Evolutionary conservation across 1,140 invertebrate genomes (phyloP).

Genomic region (Aphelinus certus): DNA sequence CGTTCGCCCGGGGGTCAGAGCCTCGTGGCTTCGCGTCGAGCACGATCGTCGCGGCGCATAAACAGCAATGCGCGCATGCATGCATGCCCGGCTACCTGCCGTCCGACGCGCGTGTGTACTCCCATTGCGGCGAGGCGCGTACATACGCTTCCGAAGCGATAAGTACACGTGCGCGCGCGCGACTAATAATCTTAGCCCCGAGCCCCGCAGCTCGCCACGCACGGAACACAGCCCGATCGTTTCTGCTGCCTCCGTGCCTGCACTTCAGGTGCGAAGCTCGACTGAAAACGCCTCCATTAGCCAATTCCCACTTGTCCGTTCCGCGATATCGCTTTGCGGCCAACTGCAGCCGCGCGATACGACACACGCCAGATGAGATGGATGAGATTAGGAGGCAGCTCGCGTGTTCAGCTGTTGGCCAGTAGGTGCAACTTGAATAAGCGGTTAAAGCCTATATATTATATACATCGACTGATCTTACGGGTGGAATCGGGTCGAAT

Average conservation of each 20-base stretch:
- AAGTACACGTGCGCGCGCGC: background rate
- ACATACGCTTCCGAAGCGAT: slow-evolving; percentile 7
- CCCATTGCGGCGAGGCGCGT: background rate
- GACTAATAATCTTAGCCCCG: background rate
- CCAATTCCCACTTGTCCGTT: background rate
- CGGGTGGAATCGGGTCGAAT: too few relatives aligned
- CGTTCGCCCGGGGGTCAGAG: background rate
- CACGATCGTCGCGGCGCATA: background rate
- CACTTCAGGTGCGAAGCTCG: background rate
- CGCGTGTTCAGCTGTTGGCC: too few relatives aligned
- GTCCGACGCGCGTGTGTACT: background rate
- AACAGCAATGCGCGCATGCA: background rate
- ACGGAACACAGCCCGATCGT: too few relatives aligned
- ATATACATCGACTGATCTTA: too few relatives aligned
- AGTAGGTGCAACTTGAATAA: too few relatives aligned
- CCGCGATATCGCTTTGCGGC: background rate
- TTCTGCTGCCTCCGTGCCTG: too few relatives aligned
- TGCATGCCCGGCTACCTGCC: background rate
- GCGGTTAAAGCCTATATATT: too few relatives aligned
- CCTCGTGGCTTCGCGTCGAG: background rate
- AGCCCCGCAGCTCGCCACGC: background rate
- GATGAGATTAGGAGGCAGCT: too few relatives aligned
- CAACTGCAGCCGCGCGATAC: too few relatives aligned
- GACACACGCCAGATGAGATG: too few relatives aligned
- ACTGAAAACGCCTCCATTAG: background rate